Evolutionary conservation across 2,888 invertebrate genomes (phyloP), one percentile per base, ranked within the genome.

Genomic region (Ypsolopha sequella): DNA sequence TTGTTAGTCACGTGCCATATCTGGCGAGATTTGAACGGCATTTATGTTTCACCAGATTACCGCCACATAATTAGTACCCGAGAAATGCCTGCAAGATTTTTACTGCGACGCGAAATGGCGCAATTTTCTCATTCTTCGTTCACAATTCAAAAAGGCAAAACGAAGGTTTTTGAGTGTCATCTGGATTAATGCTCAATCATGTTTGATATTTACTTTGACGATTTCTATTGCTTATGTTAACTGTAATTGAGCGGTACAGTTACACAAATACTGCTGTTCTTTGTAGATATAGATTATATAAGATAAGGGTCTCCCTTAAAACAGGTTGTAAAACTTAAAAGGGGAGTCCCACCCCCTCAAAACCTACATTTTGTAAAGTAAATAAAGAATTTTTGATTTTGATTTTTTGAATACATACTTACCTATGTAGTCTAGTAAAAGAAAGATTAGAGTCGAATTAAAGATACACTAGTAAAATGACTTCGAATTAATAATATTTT

Each of bases 1-100:
- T 11, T 41, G 9, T 49, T 77, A 77, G 77, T 70, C 74, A 74
- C 74, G 69, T 70, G 68, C 73, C 75, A 65, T 75, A 70, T 68
- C 66, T 63, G 71, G 64, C 43, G 46, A 51, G 39, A 46, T 41
- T 49, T 51, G 33, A 45, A 46, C 41, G 14, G 56, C 52, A 52
- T 75, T 75, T 73, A 76, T 71, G 66, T 65, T 65, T 59, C 57
- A 61, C 56, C 52, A 66, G 65, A 69, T 69, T 64, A 54, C 48
- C 33, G 38, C 35, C 14, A 35, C 36, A 36, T 51, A 34, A 51
- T 51, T 51, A 45, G 51, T 50, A 11, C 11, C 36, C 11, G 36
- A 33, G 44, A 14, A 49, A 49, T 50, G 13, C 36, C 36, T 48
- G 14, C 47, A 11, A 48, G 36, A 48, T 13, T 35, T 49, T 49